phyloP scores from a whole-genome alignment of 2,113 vertebrate genomes.

The Lepus timidus region DNA sequence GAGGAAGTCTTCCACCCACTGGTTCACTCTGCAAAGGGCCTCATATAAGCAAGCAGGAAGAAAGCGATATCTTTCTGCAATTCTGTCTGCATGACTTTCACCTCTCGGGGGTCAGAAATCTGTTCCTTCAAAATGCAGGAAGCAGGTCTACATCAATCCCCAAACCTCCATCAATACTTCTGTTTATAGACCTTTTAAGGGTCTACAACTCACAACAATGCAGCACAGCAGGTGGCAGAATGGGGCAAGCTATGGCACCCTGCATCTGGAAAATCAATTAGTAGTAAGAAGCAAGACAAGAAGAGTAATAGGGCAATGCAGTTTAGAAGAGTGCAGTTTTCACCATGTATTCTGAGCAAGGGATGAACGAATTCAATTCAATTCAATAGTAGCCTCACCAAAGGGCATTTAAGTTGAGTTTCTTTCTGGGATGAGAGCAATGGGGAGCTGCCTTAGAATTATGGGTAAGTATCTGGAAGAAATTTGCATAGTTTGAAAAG shows the following conservation, averaged over 20 bases:
- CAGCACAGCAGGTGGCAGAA: not conserved
- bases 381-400: not conserved
- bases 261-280: not conserved
- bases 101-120: not conserved
- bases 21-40: too few relatives aligned
- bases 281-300: not conserved
- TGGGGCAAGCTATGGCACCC: not conserved
- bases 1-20: too few relatives aligned
- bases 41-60: not conserved
- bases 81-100: not conserved
- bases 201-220: not conserved
- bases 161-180: not conserved
- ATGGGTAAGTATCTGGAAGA: not conserved
- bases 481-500: conserved; percentile 6
- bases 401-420: not conserved
- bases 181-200: not conserved
- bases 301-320: not conserved
- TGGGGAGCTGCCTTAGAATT: not conserved
- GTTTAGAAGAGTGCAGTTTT: not conserved
- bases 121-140: not conserved
- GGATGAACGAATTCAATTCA: not conserved
- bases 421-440: not conserved
- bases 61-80: not conserved
- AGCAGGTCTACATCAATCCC: not conserved
- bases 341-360: not conserved